Evolutionary conservation across 1,140 invertebrate genomes (phyloP).

Genomic region (Musca vetustissima): DNA sequence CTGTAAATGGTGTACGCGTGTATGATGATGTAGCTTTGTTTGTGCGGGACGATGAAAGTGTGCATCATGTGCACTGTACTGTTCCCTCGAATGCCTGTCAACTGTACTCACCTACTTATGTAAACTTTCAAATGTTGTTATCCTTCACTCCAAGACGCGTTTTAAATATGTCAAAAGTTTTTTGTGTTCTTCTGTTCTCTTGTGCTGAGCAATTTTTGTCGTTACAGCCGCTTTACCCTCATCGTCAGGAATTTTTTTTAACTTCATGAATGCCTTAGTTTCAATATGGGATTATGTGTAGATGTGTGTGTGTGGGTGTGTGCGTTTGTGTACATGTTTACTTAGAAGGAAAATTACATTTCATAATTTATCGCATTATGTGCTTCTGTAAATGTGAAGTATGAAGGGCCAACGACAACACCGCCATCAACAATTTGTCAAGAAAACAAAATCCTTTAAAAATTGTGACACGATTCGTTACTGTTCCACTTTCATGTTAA

Average conservation of each 20-base stretch:
- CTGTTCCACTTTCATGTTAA: no score
- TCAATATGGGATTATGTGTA: neutral
- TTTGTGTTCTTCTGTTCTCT: neutral
- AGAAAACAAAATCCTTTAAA: no score
- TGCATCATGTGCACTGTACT: neutral
- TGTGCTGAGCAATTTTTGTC: no score
- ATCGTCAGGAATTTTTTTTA: neutral
- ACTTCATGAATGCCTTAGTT: neutral
- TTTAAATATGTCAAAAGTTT: conserved; percentile 3
- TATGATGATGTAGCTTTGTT: neutral
- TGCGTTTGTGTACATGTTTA: neutral
- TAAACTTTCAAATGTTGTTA: conserved; percentile 8
- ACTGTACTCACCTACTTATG: conserved; percentile 5
- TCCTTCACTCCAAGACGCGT: conserved; percentile 1
- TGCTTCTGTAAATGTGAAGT: neutral
- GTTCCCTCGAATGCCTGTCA: neutral
- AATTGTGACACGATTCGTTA: no score
- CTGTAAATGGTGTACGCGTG: neutral
- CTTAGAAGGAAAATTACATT: conserved; percentile 13
- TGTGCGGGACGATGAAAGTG: neutral
- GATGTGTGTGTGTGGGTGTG: neutral
- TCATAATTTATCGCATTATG: conserved; percentile 16
- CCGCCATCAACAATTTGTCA: no score
- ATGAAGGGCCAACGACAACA: no score
- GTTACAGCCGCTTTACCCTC: no score